Evolutionary conservation across 2,888 invertebrate species (phyloP).

Genomic region (Empis stercorea): DNA sequence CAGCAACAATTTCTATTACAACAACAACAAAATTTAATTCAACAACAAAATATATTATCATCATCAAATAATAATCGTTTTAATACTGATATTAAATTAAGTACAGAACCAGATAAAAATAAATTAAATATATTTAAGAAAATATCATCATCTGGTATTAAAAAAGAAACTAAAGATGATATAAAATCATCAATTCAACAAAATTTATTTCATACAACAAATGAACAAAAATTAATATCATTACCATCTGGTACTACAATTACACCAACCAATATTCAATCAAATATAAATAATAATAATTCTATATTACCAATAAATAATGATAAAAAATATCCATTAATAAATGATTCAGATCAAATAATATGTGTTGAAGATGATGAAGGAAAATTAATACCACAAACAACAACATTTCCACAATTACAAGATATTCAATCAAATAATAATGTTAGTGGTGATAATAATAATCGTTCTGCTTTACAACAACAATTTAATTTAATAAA

Average conservation of each 20-base stretch:
- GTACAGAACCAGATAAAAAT: conserved; percentile 69
- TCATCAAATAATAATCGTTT: conserved; percentile 2
- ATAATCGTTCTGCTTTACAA: neutral
- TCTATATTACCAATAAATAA: neutral
- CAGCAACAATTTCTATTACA: neutral
- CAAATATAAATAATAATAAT: conserved; percentile 10
- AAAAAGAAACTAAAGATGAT: conserved; percentile 41
- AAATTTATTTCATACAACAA: too few relatives aligned
- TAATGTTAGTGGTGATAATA: neutral
- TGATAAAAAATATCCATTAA: conserved; percentile 5
- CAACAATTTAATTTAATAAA: neutral
- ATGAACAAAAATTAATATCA: conserved; percentile 14
- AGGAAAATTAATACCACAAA: conserved; percentile 1
- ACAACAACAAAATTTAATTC: neutral
- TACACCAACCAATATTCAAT: conserved; percentile 20
- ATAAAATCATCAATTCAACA: conserved; percentile 6
- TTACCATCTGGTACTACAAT: conserved; percentile 33
- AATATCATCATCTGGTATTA: conserved; percentile 51
- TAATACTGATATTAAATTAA: conserved; percentile 40
- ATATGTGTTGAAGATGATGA: conserved; percentile 1
- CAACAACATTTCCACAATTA: neutral
- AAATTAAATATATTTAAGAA: conserved; percentile 81
- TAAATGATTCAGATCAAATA: conserved; percentile 3
- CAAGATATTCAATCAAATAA: too few relatives aligned
- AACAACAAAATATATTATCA: neutral